phyloP scores from a whole-genome alignment of 2,888 invertebrate genomes.

The Anagyrus pseudococci region DNA sequence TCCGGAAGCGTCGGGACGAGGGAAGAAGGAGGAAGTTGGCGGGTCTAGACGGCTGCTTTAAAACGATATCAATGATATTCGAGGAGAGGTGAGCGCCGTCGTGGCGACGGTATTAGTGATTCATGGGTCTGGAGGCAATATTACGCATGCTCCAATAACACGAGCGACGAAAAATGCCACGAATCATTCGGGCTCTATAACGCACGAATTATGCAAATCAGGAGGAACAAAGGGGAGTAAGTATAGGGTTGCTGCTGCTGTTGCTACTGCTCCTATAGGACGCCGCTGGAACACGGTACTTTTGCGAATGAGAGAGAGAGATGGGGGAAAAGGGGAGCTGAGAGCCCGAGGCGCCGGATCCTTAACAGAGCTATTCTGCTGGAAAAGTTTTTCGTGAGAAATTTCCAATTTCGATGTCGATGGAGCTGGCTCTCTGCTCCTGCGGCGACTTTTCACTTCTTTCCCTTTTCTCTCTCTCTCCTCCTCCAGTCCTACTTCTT shows the following conservation, averaged over 20 bases:
- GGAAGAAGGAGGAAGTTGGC: too few relatives aligned
- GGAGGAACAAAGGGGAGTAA: not conserved
- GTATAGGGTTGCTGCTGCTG: not conserved
- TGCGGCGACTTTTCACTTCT: slow-evolving; percentile 21
- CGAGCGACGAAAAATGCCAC: not conserved
- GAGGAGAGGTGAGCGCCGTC: too few relatives aligned
- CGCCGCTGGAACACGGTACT: too few relatives aligned
- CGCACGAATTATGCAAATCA: slow-evolving; percentile 20
- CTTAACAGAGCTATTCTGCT: slow-evolving; percentile 29
- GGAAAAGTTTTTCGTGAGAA: slow-evolving; percentile 29
- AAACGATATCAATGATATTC: too few relatives aligned
- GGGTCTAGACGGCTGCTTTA: too few relatives aligned
- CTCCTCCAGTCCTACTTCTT: not conserved
- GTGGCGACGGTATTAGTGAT: too few relatives aligned
- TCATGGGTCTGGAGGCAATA: too few relatives aligned
- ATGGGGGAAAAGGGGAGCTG: not conserved
- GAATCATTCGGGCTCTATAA: slow-evolving; percentile 21
- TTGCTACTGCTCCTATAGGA: too few relatives aligned
- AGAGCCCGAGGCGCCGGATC: slow-evolving; percentile 22
- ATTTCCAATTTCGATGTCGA: slow-evolving; percentile 35
- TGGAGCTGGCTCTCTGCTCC: slow-evolving; percentile 11
- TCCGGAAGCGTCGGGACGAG: too few relatives aligned
- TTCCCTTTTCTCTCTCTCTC: too few relatives aligned
- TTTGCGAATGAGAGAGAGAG: not conserved
- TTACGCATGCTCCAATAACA: too few relatives aligned